phyloP scores from a whole-genome alignment of 2,113 vertebrate genomes.

The Eulacestoma nigropectus region DNA sequence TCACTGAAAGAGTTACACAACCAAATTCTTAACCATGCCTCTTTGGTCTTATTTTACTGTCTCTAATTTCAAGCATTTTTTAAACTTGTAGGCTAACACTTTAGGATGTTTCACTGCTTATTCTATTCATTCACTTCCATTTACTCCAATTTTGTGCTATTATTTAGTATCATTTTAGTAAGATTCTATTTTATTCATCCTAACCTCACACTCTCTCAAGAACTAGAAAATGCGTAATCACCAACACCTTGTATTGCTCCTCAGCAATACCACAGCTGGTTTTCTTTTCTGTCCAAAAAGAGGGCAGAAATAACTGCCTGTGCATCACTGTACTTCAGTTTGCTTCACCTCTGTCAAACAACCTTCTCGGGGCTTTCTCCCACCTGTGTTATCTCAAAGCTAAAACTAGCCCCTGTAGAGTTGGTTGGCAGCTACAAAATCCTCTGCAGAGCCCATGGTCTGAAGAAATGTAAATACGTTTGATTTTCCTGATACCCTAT shows the following conservation, averaged over 20 bases:
- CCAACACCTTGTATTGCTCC: neutral
- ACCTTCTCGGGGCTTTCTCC: neutral
- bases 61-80: neutral
- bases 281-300: neutral
- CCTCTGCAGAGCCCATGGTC: neutral
- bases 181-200: neutral
- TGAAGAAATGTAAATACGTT: neutral
- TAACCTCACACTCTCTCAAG: neutral
- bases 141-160: neutral
- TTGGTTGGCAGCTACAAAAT: neutral
- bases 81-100: neutral
- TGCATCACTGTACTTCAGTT: neutral
- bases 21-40: neutral
- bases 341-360: neutral
- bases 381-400: neutral
- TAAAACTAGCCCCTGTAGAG: neutral
- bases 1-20: neutral
- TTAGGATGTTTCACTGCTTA: neutral
- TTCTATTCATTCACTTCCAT: neutral
- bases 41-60: neutral
- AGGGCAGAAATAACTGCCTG: neutral
- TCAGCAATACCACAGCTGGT: neutral
- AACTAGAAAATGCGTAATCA: neutral
- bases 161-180: neutral
- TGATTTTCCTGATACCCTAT: neutral